Base-by-base conservation (phyloP, 2,113 vertebrate genomes). In the Nasalis larvatus region DNA sequence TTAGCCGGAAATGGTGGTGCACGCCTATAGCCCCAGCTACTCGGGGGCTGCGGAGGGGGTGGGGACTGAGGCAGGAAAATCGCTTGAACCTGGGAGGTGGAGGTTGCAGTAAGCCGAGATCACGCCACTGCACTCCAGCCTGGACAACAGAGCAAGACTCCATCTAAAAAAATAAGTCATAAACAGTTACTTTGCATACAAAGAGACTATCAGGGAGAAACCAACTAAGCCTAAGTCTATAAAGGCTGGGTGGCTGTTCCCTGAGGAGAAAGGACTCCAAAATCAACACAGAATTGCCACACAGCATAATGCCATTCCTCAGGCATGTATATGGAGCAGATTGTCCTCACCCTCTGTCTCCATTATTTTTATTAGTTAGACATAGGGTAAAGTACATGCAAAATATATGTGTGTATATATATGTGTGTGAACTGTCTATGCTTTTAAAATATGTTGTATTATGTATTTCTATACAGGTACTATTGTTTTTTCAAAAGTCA, bases 291-390 rank as follows among this genome's bases (percentile, higher is more conserved):
- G 42, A 96, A 35, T 77, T 17, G 30, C n/a, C n/a, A 54, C n/a
- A 35, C 35, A 54, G 20, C 71, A 81, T 40, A 35, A 60, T 60
- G 52, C 27, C 58, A 49, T 83, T 95, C 80, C 10, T 90, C 83
- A 86, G n/a, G 14, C 58, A 74, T 37, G 20, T 73, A 23, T 84
- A 42, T 52, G 35, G 54, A 94, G 2, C 52, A 74, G 82, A 85
- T 4, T 85, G 30, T 68, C 63, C 37, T 49, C 17, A 66, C 32
- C 2, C 6, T 94, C 13, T 83, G 13, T 73, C n/a, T 56, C 32
- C 47, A 93, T 23, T 90, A 76, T 69, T 91, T 91, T 93, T 93
- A 30, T 49, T 91, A 73, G 35, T 63, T 90, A 74, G n/a, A 47
- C 12, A 45, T 4, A 88, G 54, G 13, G 16, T 88, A 86, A 80